A percentile compares a stretch with the other conserved stretches of the same genome.
phyloP scores from a whole-genome alignment of 1,140 invertebrate genomes.

The Batillaria attramentaria region DNA sequence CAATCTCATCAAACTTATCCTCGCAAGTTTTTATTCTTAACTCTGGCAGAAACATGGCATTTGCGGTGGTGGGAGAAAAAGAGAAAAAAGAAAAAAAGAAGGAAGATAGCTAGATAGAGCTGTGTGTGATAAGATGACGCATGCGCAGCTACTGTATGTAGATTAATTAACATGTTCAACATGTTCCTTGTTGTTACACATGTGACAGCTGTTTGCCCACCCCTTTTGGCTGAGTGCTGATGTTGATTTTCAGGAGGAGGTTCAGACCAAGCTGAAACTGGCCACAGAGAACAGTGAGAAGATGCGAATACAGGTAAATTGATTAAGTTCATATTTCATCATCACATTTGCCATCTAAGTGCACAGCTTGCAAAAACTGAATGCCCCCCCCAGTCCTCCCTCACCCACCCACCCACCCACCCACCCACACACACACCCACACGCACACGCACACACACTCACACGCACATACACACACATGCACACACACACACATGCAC shows the following conservation, averaged over 20 bases:
- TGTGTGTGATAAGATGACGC: not conserved
- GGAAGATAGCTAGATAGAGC: slow-evolving; percentile 4
- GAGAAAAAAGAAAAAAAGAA: slow-evolving; percentile 4
- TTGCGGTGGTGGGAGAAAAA: not conserved
- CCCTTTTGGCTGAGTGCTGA: too few relatives aligned
- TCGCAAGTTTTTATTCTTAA: too few relatives aligned
- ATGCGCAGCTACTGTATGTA: too few relatives aligned
- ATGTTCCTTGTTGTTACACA: too few relatives aligned
- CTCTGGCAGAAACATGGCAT: too few relatives aligned
- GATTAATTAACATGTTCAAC: too few relatives aligned
- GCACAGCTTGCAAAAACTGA: too few relatives aligned
- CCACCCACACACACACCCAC: not conserved
- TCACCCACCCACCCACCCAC: not conserved
- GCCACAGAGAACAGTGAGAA: slow-evolving; percentile 60
- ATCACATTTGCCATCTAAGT: too few relatives aligned
- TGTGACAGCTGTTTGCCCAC: too few relatives aligned
- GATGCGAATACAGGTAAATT: slow-evolving; percentile 61
- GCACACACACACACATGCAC: not conserved
- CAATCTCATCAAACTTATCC: too few relatives aligned
- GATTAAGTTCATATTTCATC: too few relatives aligned
- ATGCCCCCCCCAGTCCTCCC: not conserved
- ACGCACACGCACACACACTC: not conserved
- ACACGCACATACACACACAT: not conserved
- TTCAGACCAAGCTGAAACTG: slow-evolving; percentile 63
- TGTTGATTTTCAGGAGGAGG: slow-evolving; percentile 56